Conservation (phyloP, 2,113 vertebrate species). For the Vicugna pacos region DNA sequence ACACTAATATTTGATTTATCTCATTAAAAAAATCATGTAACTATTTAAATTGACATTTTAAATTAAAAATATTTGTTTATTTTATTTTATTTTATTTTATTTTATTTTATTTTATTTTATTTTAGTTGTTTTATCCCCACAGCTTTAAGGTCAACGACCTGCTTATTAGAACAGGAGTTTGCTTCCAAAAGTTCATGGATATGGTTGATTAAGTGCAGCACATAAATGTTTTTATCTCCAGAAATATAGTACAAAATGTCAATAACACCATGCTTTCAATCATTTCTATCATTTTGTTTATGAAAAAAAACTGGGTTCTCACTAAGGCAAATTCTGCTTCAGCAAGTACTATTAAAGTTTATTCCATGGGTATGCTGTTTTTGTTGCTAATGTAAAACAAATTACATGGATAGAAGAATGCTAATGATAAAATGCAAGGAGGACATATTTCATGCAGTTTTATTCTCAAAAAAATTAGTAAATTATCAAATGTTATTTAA, state of each 20-base stretch:
- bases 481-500: background rate
- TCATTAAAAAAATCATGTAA: background rate
- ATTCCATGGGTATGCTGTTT: background rate
- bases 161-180: background rate
- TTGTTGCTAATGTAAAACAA: slow-evolving; percentile 50
- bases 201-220: slow-evolving; percentile 54
- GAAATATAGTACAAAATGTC: slow-evolving; percentile 29
- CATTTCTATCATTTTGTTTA: slow-evolving; percentile 59
- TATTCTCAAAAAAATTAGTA: background rate
- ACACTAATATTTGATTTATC: background rate
- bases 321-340: slow-evolving; percentile 69
- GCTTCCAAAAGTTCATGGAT: background rate
- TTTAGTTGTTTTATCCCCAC: background rate
- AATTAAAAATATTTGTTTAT: background rate
- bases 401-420: background rate
- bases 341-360: slow-evolving; percentile 33
- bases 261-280: slow-evolving; percentile 11
- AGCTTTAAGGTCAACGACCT: slow-evolving; percentile 38
- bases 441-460: background rate
- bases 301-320: slow-evolving; percentile 35
- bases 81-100: background rate
- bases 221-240: slow-evolving; percentile 62
- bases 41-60: background rate
- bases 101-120: background rate
- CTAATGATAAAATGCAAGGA: background rate